Evolutionary conservation across 1,140 invertebrate genomes (phyloP).

Genomic region (Idris sp.): DNA sequence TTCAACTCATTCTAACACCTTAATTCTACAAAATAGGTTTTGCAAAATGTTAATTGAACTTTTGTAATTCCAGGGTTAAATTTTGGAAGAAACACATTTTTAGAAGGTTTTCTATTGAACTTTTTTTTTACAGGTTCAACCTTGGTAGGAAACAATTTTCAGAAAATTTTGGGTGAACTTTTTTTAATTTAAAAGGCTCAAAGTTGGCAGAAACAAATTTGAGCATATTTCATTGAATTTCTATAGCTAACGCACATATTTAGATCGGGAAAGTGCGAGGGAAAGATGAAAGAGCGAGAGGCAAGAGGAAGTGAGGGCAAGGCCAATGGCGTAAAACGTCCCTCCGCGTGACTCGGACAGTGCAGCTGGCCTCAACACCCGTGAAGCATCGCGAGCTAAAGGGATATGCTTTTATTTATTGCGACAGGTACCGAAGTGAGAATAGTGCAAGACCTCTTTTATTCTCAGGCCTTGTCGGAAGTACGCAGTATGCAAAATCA

Average conservation of each 20-base stretch:
- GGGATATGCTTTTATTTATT: constrained; percentile 46
- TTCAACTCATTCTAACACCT: neutral
- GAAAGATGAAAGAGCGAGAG: neutral
- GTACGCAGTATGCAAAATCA: constrained; percentile 29
- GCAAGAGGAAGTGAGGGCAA: constrained; percentile 36
- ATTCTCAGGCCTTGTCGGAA: constrained; percentile 29
- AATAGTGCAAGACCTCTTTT: constrained; percentile 22
- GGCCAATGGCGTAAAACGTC: constrained; percentile 35
- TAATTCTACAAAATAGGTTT: no score
- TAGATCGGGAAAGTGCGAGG: constrained; percentile 33
- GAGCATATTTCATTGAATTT: no score
- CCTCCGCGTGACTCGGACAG: constrained; percentile 11
- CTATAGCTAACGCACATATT: constrained; percentile 37
- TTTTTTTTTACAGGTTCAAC: no score
- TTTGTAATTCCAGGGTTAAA: no score
- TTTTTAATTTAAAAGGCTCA: no score
- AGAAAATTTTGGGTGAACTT: no score
- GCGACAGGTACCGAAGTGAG: constrained; percentile 44
- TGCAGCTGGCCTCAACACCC: constrained; percentile 11
- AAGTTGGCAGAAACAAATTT: no score
- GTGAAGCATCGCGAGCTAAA: constrained; percentile 7
- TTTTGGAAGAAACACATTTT: no score
- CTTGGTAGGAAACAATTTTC: no score
- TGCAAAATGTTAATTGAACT: no score
- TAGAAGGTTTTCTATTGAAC: no score